phyloP scores from a whole-genome alignment of 2,797 vertebrate species.

The Sebastiscus albofasciatus region DNA sequence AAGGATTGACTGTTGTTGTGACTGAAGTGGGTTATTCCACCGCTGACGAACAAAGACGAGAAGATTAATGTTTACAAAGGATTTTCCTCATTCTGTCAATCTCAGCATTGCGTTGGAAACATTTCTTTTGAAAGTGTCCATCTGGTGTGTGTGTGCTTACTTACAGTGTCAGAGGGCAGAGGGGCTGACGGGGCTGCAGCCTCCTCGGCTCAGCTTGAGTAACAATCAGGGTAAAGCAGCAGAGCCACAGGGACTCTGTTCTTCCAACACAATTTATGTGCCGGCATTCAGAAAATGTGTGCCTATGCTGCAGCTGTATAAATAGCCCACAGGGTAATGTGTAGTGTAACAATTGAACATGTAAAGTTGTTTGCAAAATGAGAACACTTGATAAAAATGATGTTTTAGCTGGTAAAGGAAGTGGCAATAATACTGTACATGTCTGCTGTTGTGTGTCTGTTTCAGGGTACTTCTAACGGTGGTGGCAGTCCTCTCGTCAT shows the following conservation, averaged over 20 bases:
- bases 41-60: slow-evolving; percentile 12
- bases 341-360: neutral
- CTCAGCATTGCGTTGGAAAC: slow-evolving; percentile 9
- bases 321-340: slow-evolving; percentile 32
- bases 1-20: slow-evolving; percentile 3
- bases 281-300: slow-evolving; percentile 7
- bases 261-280: slow-evolving; percentile 20
- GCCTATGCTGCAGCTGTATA: slow-evolving; percentile 58
- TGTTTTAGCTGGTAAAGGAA: neutral
- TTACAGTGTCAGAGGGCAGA: slow-evolving; percentile 43
- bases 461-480: slow-evolving; percentile 91
- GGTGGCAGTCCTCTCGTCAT: slow-evolving; percentile 93
- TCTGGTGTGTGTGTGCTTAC: slow-evolving; percentile 34
- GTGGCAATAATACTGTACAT: neutral
- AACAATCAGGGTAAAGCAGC: slow-evolving; percentile 52
- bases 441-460: slow-evolving; percentile 29
- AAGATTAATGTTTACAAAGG: slow-evolving; percentile 43
- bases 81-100: slow-evolving; percentile 39
- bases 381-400: neutral
- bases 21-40: slow-evolving; percentile 25
- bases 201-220: slow-evolving; percentile 55
- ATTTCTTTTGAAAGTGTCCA: slow-evolving; percentile 45
- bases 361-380: neutral
- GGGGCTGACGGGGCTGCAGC: slow-evolving; percentile 33
- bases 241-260: slow-evolving; percentile 43